Conservation (phyloP, 1,140 invertebrate species). For the Drosophila lowei region DNA sequence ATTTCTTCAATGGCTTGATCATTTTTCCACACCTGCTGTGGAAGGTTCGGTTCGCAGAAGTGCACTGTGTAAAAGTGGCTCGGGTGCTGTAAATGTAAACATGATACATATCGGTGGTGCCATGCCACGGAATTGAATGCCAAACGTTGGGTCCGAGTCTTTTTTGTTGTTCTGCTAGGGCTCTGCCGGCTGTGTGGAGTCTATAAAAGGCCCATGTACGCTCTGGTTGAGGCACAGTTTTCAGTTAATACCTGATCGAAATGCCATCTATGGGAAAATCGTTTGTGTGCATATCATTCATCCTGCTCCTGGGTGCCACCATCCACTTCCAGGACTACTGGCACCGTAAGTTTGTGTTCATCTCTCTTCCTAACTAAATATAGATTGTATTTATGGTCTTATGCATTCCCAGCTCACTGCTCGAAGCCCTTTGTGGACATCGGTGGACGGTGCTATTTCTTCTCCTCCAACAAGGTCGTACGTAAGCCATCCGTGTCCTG, state of each 20-base stretch:
- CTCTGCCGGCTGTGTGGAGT: too few relatives aligned
- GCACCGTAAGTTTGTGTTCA: constrained; percentile 28
- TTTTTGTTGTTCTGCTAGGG: too few relatives aligned
- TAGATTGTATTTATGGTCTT: background rate
- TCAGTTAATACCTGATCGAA: background rate
- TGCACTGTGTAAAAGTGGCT: background rate
- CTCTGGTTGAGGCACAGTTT: too few relatives aligned
- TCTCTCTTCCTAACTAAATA: background rate
- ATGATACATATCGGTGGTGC: too few relatives aligned
- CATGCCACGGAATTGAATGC: too few relatives aligned
- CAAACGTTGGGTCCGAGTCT: too few relatives aligned
- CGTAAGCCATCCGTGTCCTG: constrained; percentile 1
- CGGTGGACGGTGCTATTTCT: constrained; percentile 52
- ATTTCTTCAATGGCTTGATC: too few relatives aligned
- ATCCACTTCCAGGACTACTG: constrained; percentile 41
- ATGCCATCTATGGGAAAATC: constrained; percentile 34
- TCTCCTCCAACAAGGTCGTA: constrained; percentile 61
- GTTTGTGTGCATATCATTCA: constrained; percentile 21
- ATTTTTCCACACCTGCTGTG: too few relatives aligned
- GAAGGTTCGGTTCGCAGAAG: background rate
- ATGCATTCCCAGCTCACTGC: constrained; percentile 26
- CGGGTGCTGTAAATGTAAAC: too few relatives aligned
- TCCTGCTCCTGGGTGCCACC: constrained; percentile 29
- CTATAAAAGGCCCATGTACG: too few relatives aligned
- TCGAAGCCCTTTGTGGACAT: constrained; percentile 53